Conservation (phyloP, 2,888 invertebrate genomes). For the Abscondita cerata region DNA sequence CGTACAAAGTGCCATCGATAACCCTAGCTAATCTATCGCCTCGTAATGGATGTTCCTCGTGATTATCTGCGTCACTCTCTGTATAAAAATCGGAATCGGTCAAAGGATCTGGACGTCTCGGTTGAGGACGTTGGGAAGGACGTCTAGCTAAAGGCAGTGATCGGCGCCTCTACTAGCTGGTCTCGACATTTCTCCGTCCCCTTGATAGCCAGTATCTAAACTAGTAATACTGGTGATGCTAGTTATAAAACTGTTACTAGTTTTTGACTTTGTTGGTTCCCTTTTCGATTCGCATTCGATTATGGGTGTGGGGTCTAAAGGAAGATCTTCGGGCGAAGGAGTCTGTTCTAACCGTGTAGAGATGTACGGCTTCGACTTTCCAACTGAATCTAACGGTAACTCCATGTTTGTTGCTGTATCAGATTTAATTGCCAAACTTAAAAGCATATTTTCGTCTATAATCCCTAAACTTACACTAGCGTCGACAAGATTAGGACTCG, state of each 20-base stretch:
- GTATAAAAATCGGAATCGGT: slow-evolving; percentile 92
- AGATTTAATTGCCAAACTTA: slow-evolving; percentile 62
- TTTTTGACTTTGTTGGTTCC: slow-evolving; percentile 63
- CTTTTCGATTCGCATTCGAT: slow-evolving; percentile 60
- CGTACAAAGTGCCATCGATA: slow-evolving; percentile 89
- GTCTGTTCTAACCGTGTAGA: slow-evolving; percentile 73
- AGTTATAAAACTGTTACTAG: slow-evolving; percentile 80
- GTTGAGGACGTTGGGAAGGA: slow-evolving; percentile 61
- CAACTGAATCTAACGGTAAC: slow-evolving; percentile 60
- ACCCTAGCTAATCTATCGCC: slow-evolving; percentile 80
- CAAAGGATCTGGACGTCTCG: slow-evolving; percentile 81
- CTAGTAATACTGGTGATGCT: slow-evolving; percentile 92
- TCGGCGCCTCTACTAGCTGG: slow-evolving; percentile 84
- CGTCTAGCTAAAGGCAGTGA: slow-evolving; percentile 67
- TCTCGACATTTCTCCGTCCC: slow-evolving; percentile 88
- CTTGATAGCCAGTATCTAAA: slow-evolving; percentile 93
- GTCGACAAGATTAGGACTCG: slow-evolving; percentile 49
- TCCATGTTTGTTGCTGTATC: slow-evolving; percentile 66
- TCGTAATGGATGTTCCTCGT: slow-evolving; percentile 74
- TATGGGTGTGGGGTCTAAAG: slow-evolving; percentile 76
- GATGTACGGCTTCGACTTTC: slow-evolving; percentile 55
- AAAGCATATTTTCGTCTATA: slow-evolving; percentile 67
- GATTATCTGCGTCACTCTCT: slow-evolving; percentile 87
- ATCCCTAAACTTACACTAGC: slow-evolving; percentile 55
- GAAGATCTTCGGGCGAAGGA: slow-evolving; percentile 85